These are phyloP conservation scores for Andrena chrysosceles DNA, from an alignment of 2,888 invertebrate genomes.

Conservation along the genomic window DNA sequence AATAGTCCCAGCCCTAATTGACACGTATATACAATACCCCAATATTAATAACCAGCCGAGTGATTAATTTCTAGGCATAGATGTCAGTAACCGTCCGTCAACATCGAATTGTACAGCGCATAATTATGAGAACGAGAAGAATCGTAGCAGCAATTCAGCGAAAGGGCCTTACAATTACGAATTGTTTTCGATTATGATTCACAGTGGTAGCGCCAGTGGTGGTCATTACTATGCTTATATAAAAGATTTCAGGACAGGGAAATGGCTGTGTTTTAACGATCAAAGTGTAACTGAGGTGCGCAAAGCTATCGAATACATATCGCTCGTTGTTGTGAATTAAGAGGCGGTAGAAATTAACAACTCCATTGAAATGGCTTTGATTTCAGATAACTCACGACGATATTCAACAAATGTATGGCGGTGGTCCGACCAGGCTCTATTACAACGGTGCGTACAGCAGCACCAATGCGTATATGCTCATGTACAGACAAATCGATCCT, in stretches of 20 bases:
- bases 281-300: slow-evolving; percentile 91
- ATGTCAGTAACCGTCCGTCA: slow-evolving; percentile 86
- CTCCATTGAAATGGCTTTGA: slow-evolving; percentile 2
- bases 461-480: slow-evolving; percentile 96
- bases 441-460: slow-evolving; percentile 92
- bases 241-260: slow-evolving; percentile 90
- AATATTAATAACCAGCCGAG: background rate
- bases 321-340: background rate
- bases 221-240: slow-evolving; percentile 97
- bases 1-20: no score
- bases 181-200: slow-evolving; percentile 96
- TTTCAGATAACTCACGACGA: slow-evolving; percentile 91
- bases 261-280: slow-evolving; percentile 96
- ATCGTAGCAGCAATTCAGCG: slow-evolving; percentile 81
- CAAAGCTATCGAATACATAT: slow-evolving; percentile 39
- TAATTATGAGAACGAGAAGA: slow-evolving; percentile 86
- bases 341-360: background rate
- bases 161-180: slow-evolving; percentile 92
- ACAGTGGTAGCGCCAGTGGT: slow-evolving; percentile 95
- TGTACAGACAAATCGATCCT: slow-evolving; percentile 92
- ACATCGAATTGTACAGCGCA: slow-evolving; percentile 84
- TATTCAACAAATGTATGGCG: slow-evolving; percentile 93
- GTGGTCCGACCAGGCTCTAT: slow-evolving; percentile 88
- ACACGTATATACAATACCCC: background rate
- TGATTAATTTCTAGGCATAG: slow-evolving; percentile 85